A percentile compares a stretch with the other conserved stretches of the same genome.
Conservation (phyloP, 2,113 vertebrate genomes). For the Gnathonemus longibarbis region DNA sequence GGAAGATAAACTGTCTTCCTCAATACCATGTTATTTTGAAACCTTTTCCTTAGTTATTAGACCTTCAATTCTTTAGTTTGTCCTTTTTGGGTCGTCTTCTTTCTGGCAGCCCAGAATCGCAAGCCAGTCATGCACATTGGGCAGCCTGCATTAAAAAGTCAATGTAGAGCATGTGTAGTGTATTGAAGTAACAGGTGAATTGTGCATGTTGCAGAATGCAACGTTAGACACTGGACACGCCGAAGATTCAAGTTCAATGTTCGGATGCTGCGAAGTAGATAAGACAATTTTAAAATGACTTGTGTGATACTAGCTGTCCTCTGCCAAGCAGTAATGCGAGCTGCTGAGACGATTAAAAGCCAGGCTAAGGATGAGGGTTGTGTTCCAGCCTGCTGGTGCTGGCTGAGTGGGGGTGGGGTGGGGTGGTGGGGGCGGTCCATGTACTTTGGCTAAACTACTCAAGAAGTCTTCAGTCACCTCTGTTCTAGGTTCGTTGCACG, state of each 20-base stretch:
- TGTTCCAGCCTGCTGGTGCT: not conserved
- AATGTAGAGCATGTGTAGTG: not conserved
- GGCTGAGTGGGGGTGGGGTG: not conserved
- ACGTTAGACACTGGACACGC: not conserved
- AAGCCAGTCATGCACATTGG: not conserved
- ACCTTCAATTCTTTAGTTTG: no score
- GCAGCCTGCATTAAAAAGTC: no score
- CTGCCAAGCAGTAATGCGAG: not conserved
- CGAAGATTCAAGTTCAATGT: not conserved
- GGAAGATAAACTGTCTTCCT: not conserved
- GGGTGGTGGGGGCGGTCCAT: not conserved
- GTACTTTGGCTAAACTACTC: not conserved
- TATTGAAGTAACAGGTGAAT: not conserved
- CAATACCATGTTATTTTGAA: no score
- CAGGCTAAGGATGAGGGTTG: not conserved
- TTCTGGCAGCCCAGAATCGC: not conserved
- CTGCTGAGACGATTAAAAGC: not conserved
- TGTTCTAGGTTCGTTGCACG: not conserved
- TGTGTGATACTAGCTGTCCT: not conserved
- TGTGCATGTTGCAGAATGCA: not conserved
- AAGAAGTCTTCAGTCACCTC: not conserved
- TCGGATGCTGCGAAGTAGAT: not conserved
- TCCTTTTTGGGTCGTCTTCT: not conserved
- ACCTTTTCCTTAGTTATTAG: no score
- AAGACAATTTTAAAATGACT: constrained; percentile 4